These are phyloP conservation scores for Sphaeridia pumilis DNA, from an alignment of 2,888 invertebrate species.

Conservation along the genomic window DNA sequence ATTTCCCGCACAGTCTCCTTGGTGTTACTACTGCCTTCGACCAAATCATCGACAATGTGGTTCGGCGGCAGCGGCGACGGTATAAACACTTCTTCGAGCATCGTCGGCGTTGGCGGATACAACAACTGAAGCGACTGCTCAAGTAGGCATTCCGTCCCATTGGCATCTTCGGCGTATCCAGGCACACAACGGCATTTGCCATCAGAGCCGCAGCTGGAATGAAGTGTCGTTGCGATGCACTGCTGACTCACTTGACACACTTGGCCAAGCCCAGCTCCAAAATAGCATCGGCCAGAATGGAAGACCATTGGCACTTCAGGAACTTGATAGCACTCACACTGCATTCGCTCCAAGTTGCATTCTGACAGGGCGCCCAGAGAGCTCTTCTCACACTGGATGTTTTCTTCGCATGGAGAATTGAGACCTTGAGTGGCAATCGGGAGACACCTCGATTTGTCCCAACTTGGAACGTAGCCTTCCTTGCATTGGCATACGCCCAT, in stretches of 20 bases:
- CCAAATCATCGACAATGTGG: too few species aligned
- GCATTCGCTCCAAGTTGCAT: conserved; percentile 30
- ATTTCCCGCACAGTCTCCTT: conserved; percentile 1
- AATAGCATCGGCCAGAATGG: conserved; percentile 27
- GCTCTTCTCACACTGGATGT: conserved; percentile 32
- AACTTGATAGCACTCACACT: conserved; percentile 31
- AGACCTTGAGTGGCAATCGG: conserved; percentile 30
- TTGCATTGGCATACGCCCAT: conserved; percentile 30
- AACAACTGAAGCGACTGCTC: conserved; percentile 8
- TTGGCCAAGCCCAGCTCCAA: conserved; percentile 32
- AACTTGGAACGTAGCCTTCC: conserved; percentile 25
- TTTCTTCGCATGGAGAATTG: conserved; percentile 31
- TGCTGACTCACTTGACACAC: conserved; percentile 32
- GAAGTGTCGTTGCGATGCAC: conserved; percentile 23
- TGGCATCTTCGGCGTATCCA: conserved; percentile 21
- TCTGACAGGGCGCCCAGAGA: conserved; percentile 28
- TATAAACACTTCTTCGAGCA: not conserved
- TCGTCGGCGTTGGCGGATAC: not conserved
- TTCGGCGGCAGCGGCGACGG: not conserved
- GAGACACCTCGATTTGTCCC: conserved; percentile 34
- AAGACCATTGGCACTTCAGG: conserved; percentile 32
- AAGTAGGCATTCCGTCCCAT: conserved; percentile 22
- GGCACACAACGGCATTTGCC: conserved; percentile 28
- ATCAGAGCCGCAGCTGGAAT: conserved; percentile 24
- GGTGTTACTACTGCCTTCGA: not conserved